Conservation (phyloP, 1,140 invertebrate genomes). For the Schmidtea mediterranea region DNA sequence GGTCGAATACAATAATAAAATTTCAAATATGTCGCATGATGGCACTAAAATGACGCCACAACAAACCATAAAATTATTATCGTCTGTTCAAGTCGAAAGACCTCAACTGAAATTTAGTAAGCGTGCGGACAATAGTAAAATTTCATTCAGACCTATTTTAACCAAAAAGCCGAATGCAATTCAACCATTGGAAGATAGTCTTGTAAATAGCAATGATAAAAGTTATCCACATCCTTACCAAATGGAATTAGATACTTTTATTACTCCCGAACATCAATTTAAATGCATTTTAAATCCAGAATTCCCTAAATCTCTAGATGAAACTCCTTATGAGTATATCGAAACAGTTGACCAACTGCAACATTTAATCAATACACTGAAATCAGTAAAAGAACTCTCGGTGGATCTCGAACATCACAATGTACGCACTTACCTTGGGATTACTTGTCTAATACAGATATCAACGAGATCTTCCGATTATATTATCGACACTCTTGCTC, state of each 20-base stretch:
- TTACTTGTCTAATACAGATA: conserved; percentile 77
- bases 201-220: not conserved
- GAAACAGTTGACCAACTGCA: conserved; percentile 38
- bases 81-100: no score
- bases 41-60: not conserved
- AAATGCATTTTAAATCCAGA: not conserved
- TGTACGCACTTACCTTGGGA: conserved; percentile 48
- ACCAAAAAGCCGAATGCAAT: not conserved
- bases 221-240: not conserved
- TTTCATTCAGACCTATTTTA: no score
- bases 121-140: no score
- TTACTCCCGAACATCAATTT: not conserved
- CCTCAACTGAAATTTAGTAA: no score
- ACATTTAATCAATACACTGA: conserved; percentile 38
- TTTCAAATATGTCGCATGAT: not conserved
- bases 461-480: conserved; percentile 60
- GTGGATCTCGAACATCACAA: conserved; percentile 67
- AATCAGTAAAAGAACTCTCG: conserved; percentile 41
- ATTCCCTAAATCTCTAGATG: not conserved
- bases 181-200: not conserved
- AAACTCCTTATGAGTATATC: conserved; percentile 28
- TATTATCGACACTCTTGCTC: conserved; percentile 54
- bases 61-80: not conserved
- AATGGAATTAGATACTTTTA: not conserved
- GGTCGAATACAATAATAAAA: not conserved